Evolutionary conservation across 1,140 invertebrate genomes (phyloP), one percentile per base, ranked within the genome.

Genomic region (Sycobia sp.): DNA sequence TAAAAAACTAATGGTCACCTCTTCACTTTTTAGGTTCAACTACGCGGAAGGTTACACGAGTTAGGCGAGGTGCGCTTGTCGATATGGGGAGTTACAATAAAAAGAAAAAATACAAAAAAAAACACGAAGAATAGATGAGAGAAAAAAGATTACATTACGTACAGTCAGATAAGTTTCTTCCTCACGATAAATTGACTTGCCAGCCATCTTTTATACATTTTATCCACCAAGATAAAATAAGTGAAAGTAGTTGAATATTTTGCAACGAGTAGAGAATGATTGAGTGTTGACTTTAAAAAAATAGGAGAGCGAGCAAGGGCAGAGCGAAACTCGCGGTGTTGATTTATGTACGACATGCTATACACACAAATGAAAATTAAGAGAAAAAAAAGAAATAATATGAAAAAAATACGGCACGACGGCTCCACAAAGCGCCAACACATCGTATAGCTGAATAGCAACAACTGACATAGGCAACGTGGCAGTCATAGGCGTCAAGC

Each of bases 181-280:
- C 75, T 78, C 73, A 75, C 62, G 69, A 77, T 74, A 77, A 75
- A 78, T 76, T 75, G 76, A 81, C 76, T 81, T 80, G 76, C 77
- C 78, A 79, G 76, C 77, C 76, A 79, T 78, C 75, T 81, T 81
- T 81, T 80, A 78, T 80, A 81, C 76, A 71, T 79, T 81, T 78
- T 76, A 79, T 78, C 73, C 70, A 76, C 62, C 71, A 75, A 67
- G 70, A 71, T 75, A 77, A 65, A 77, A 76, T 76, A 77, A 73
- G 71, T 71, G 74, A 79, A 77, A 76, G 73, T 78, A 78, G 76
- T 73, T 77, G 56, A 72, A 78, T 82, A 80, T 82, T 82, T 82
- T 82, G 76, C 79, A 81, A 80, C 70, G 74, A 79, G 71, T 79
- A 78, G 76, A 74, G 69, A 73, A 71, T 69, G 73, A 72, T 72